Evolutionary conservation across 2,113 vertebrate genomes (phyloP).

Genomic region (Rallus limicola): DNA sequence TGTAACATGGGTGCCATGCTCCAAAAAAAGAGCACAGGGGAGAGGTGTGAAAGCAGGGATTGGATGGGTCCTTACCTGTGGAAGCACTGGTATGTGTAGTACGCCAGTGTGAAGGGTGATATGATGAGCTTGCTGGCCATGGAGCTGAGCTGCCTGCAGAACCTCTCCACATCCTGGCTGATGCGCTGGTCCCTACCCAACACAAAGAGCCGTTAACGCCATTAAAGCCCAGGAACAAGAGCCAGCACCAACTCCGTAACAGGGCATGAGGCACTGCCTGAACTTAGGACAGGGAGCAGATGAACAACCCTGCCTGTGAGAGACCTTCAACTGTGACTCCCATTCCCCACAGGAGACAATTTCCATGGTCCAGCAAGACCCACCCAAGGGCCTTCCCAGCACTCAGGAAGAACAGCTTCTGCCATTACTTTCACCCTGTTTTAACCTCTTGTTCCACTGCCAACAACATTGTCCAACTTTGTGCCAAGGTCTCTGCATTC

Average conservation of each 20-base stretch:
- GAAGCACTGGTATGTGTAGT: constrained; percentile 95
- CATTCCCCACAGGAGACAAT: neutral
- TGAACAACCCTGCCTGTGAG: neutral
- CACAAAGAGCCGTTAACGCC: neutral
- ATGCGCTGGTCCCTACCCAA: constrained; percentile 92
- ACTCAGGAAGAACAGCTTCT: neutral
- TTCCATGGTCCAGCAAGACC: neutral
- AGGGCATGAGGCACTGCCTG: neutral
- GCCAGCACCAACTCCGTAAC: neutral
- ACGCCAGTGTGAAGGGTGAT: constrained; percentile 89
- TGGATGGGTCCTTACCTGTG: constrained; percentile 76
- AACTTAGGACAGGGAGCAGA: neutral
- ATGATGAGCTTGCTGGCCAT: constrained; percentile 89
- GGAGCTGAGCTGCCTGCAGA: constrained; percentile 92
- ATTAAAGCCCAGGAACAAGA: neutral
- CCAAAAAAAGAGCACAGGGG: neutral
- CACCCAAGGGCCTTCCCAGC: neutral
- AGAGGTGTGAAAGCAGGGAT: neutral
- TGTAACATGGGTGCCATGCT: neutral
- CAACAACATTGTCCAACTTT: neutral
- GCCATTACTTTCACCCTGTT: neutral
- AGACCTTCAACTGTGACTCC: neutral
- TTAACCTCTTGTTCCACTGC: neutral
- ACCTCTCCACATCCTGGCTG: constrained; percentile 92
- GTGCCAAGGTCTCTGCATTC: neutral